Conservation (phyloP, 2,888 invertebrate species). For the Copidosoma aretas region DNA sequence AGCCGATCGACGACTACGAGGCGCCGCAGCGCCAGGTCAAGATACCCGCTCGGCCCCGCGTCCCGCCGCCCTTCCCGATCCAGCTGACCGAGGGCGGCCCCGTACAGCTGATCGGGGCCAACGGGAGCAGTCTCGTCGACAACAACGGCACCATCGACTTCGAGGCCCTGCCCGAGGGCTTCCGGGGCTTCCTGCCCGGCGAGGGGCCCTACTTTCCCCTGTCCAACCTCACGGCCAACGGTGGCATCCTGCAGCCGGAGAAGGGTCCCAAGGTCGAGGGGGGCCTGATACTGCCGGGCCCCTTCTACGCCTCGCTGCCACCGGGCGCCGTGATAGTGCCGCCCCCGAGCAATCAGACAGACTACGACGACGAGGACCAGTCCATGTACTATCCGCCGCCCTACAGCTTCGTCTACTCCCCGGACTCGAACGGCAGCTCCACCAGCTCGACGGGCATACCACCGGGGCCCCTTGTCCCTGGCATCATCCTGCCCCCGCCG, state of each 20-base stretch:
- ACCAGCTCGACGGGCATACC: constrained; percentile 72
- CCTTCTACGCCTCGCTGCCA: constrained; percentile 66
- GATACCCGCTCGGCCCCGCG: constrained; percentile 80
- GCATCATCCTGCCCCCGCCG: constrained; percentile 86
- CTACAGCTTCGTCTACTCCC: constrained; percentile 83
- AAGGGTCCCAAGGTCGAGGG: constrained; percentile 65
- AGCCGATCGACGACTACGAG: constrained; percentile 83
- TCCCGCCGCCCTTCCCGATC: constrained; percentile 93
- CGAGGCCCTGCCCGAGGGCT: constrained; percentile 56
- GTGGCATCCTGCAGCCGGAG: constrained; percentile 49
- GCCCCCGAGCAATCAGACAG: constrained; percentile 70
- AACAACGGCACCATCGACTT: constrained; percentile 48
- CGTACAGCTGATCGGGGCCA: constrained; percentile 83
- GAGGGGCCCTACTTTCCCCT: constrained; percentile 65
- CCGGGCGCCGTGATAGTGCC: constrained; percentile 69
- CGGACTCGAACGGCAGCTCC: constrained; percentile 73
- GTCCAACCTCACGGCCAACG: constrained; percentile 33
- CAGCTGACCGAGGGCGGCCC: constrained; percentile 86
- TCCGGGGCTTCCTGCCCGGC: constrained; percentile 60
- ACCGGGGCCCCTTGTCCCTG: constrained; percentile 86
- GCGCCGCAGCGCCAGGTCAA: constrained; percentile 85
- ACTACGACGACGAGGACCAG: constrained; percentile 87
- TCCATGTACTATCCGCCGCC: constrained; percentile 91
- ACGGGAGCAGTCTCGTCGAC: constrained; percentile 76
- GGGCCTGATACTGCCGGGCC: constrained; percentile 11